phyloP scores from a whole-genome alignment of 1,140 invertebrate genomes.

The Pachypsylla venusta region DNA sequence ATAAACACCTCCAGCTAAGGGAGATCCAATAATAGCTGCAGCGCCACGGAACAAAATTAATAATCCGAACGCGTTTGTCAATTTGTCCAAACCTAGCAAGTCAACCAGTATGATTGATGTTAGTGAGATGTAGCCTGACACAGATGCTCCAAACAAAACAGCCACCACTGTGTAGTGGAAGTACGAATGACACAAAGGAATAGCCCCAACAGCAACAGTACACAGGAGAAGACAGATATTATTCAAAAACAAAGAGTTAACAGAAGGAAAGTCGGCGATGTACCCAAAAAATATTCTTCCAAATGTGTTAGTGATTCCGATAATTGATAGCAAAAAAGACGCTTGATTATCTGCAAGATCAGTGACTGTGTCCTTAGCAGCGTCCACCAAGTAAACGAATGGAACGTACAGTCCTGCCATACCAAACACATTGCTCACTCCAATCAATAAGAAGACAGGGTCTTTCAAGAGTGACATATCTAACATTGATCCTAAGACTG shows the following conservation, averaged over 20 bases:
- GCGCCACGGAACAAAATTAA: slow-evolving; percentile 87
- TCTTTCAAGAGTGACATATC: slow-evolving; percentile 79
- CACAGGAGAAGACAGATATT: slow-evolving; percentile 84
- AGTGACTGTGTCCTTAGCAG: slow-evolving; percentile 50
- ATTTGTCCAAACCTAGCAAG: slow-evolving; percentile 80
- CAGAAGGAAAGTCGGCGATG: slow-evolving; percentile 67
- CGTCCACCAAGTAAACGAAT: slow-evolving; percentile 83
- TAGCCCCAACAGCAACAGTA: slow-evolving; percentile 69
- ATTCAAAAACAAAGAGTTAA: slow-evolving; percentile 84
- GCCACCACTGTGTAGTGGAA: slow-evolving; percentile 60
- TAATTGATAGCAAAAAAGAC: slow-evolving; percentile 79
- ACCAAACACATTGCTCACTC: slow-evolving; percentile 86
- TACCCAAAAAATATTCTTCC: slow-evolving; percentile 77
- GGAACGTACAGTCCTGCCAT: slow-evolving; percentile 90
- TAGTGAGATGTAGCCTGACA: slow-evolving; percentile 92
- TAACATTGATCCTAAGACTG: slow-evolving; percentile 75
- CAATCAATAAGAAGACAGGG: slow-evolving; percentile 82
- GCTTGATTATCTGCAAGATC: slow-evolving; percentile 57
- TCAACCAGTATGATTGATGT: slow-evolving; percentile 97
- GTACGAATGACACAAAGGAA: slow-evolving; percentile 71
- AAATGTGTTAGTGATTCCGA: slow-evolving; percentile 88
- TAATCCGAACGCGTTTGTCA: slow-evolving; percentile 93
- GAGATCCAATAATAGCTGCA: slow-evolving; percentile 72
- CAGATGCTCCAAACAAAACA: slow-evolving; percentile 87
- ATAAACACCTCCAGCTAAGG: slow-evolving; percentile 69